Evolutionary conservation across 2,113 vertebrate species (phyloP), one percentile per base, ranked within the genome.

Genomic region (Aegithalos caudatus): DNA sequence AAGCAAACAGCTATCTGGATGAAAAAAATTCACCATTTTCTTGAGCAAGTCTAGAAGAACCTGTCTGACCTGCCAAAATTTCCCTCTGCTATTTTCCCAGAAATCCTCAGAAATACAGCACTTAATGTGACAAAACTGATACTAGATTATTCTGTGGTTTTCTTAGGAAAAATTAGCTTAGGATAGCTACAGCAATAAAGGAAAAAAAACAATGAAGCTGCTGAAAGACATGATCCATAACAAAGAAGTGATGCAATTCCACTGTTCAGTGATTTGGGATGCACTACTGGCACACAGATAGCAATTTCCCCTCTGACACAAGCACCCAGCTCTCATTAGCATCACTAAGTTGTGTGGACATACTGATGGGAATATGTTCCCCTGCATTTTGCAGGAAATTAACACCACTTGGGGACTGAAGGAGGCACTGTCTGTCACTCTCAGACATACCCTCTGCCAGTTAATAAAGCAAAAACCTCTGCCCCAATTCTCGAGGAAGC

Each of bases 391-490:
- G 62, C 86, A 92, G 90, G 93, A 97, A 96, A 97, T 96, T 90
- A 97, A 94, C 90, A 90, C 88, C 74, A 71, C 84, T 90, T 21
- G 42, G 81, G 94, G 79, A 95, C 84, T 80, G 69, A 94, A 95
- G 95, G 88, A 97, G 76, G 90, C 77, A 93, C 82, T 90, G 51
- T 76, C 94, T 96, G 94, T 95, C 96, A 95, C 54, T 85, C 86
- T 73, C 84, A 80, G 77, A 47, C 82, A 78, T 69, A 44, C 62
- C 60, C 89, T 91, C 81, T 92, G 90, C 92, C 92, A 96, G 76
- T 90, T 97, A 96, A 97, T 97, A 94, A 96, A 94, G 72, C 62
- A 94, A 81, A 96, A 95, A 56, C 37, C 81, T 85, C 95, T 82
- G 61, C 90, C 91, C 72, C 92, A 82, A 61, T 48, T 91, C 92